phyloP scores from a whole-genome alignment of 64 coral and sea anemone species.

The Pocillopora damicornis region DNA sequence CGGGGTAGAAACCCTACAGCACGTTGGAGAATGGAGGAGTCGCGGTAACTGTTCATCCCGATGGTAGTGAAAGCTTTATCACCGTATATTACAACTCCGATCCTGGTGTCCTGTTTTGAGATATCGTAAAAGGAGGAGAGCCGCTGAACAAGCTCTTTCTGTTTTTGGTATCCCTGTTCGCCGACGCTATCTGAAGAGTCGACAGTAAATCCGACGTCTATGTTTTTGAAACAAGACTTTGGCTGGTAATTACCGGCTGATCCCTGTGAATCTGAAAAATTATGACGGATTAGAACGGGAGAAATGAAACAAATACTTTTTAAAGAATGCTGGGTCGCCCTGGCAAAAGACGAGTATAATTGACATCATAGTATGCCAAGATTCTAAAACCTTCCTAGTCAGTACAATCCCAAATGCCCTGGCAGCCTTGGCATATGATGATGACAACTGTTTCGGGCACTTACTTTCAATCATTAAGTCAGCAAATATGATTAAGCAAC shows the following conservation, averaged over 20 bases:
- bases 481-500: neutral
- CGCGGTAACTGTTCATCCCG: neutral
- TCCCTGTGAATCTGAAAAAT: constrained; percentile 30
- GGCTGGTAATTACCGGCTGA: neutral
- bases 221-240: constrained; percentile 24
- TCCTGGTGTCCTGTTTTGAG: constrained; percentile 30
- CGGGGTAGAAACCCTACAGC: neutral
- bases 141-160: constrained; percentile 61
- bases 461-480: too few relatives aligned
- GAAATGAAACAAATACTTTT: too few relatives aligned
- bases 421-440: too few relatives aligned
- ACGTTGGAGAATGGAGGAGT: neutral
- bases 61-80: constrained; percentile 19
- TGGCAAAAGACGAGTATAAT: too few relatives aligned
- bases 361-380: too few relatives aligned
- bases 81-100: constrained; percentile 56
- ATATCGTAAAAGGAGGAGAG: constrained; percentile 41
- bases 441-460: too few relatives aligned
- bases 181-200: constrained; percentile 45
- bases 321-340: too few relatives aligned
- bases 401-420: too few relatives aligned
- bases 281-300: neutral
- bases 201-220: constrained; percentile 67
- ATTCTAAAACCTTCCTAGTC: too few relatives aligned
- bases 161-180: constrained; percentile 27